Base-by-base conservation (phyloP, 2,888 invertebrate species). In the Mythimna albipuncta region DNA sequence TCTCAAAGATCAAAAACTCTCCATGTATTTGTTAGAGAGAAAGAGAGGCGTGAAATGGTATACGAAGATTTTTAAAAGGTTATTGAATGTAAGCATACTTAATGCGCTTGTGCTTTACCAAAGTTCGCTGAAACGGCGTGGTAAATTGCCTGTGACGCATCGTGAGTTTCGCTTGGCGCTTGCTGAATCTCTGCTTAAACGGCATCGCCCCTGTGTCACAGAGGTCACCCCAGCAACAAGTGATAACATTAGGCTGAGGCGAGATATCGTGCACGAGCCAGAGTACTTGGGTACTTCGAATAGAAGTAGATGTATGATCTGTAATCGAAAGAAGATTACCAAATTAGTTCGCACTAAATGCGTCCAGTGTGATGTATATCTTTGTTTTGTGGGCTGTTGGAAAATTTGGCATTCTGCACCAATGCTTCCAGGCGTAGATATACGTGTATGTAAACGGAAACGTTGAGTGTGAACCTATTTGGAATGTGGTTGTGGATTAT, bases 1-100 rank as follows among this genome's bases (percentile, higher is more conserved):
- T 44, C 26, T 44, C 6, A 66, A 66, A 41, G 32, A 87, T 77
- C 84, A 85, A 71, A 83, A 83, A 64, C 82, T 85, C 54, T 75
- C 82, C 55, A 78, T 75, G 80, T 86, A 86, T 71, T 61, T 82
- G 64, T 58, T 84, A 35, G 85, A 87, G 38, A 64, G 82, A 54
- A 87, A 80, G 76, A 77, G 79, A 69, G 65, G 79, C 7, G 1
- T 76, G 57, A 87, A 82, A 57, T 86, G 83, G 85, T 85, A 85
- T 26, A 52, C 74, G 0, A 86, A 84, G n/a, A 70, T 85, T 2
- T 85, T 75, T 35, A 80, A 82, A 64, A 65, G 82, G 63, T 63
- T 86, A 35, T 35, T 85, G 21, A 83, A 83, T 64, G 70, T 77
- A 1, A 83, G 80, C n/a, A 66, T 83, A 1, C 73, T 72, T 16